Base-by-base conservation (phyloP, 2,888 invertebrate species). In the Eupithecia dodoneata region DNA sequence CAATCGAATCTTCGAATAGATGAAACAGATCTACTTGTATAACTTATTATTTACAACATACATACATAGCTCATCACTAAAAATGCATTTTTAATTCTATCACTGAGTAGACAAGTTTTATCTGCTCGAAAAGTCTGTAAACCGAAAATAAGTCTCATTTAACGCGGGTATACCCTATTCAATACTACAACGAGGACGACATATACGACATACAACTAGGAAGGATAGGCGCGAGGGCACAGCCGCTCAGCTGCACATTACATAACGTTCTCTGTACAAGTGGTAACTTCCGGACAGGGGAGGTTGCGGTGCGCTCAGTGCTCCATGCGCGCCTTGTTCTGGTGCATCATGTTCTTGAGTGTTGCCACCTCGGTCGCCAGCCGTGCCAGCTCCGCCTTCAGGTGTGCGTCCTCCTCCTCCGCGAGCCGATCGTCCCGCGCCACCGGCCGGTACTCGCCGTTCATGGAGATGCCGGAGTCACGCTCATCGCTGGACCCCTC, bases 361-460 rank as follows among this genome's bases (percentile, higher is more conserved):
- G 97, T 97, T 73, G 98, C 98, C 82, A 99, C 98, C 93, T 99
- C 99, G 2, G 97, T 97, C 55, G 98, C 98, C 44, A 99, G 96
- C 84, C 98, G 96, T 85, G 97, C 98, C 83, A 99, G 95, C 92
- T 99, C 98, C 4, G 97, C 97, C 89, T 98, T 98, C 15, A 99
- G 96, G 89, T 97, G 97, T 80, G 96, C 96, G 87, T 97, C 97
- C 82, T 96, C 96, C 82, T 97, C 96, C 72, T 96, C 96, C 4
- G 85, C 91, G 59, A 93, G 86, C 79, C 94, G 85, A 81, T 91
- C 92, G n/a, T 92, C 91, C 80, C 92, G 47, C 42, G 44, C 88
- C 81, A 90, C 91, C 55, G 93, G 91, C 86, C 95, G 90, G 95
- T 95, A 97, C 82, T 97, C 97, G 10, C 96, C 96, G 3, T 97